Evolutionary conservation across 2,113 vertebrate species (phyloP).

Genomic region (Halcyon senegalensis): DNA sequence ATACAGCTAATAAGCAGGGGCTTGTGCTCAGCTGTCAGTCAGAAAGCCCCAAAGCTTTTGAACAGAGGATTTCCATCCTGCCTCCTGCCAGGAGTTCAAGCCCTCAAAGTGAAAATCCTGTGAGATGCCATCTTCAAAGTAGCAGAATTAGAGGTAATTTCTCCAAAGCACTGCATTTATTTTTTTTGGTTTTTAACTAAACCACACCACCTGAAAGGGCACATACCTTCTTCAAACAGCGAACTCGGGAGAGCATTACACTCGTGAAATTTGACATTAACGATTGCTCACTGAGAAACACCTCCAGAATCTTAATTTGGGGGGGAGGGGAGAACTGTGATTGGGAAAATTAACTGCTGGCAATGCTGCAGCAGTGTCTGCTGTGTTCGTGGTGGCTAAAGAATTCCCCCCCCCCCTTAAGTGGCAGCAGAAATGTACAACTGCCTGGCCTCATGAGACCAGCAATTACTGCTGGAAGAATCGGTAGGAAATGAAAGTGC

Average conservation of each 20-base stretch:
- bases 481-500: background rate
- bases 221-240: background rate
- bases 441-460: background rate
- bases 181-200: background rate
- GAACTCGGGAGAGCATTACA: background rate
- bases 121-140: conserved; percentile 59
- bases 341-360: conserved; percentile 37
- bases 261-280: conserved; percentile 46
- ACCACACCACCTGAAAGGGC: background rate
- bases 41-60: conserved; percentile 61
- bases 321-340: background rate
- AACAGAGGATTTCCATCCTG: conserved; percentile 64
- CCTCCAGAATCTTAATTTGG: conserved; percentile 49
- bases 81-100: conserved; percentile 64
- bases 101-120: conserved; percentile 61
- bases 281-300: conserved; percentile 3
- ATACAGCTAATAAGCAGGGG: conserved; percentile 57
- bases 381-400: background rate
- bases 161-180: background rate
- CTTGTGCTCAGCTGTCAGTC: conserved; percentile 64
- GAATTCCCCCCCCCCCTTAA: background rate
- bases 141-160: conserved; percentile 58
- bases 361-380: background rate
- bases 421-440: background rate
- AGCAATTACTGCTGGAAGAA: background rate